Percentiles rank a stretch among this genome's conserved stretches.
Evolutionary conservation across 30 jellyfish, hydroid and myxozoan species (phyloP).

Genomic region (Aurelia aurita): DNA sequence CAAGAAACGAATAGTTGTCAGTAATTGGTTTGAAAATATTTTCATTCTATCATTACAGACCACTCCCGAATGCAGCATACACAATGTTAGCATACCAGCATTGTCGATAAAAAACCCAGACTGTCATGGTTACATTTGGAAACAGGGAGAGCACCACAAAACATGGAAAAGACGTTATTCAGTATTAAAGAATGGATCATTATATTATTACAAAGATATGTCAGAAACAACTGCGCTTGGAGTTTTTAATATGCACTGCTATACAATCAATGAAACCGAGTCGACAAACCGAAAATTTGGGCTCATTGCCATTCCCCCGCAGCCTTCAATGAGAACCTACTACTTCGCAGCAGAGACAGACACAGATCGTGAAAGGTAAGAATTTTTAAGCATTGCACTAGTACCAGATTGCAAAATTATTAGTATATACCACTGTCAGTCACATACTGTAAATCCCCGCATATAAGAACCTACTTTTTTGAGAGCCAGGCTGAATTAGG

Average conservation of each 20-base stretch:
- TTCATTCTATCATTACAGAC: not conserved
- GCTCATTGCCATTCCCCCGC: constrained; percentile 90
- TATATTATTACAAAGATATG: constrained; percentile 92
- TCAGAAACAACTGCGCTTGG: constrained; percentile 93
- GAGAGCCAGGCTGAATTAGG: no score
- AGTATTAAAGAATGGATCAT: constrained; percentile 87
- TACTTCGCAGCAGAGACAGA: constrained; percentile 88
- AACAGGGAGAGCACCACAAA: constrained; percentile 90
- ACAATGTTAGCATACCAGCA: constrained; percentile 97
- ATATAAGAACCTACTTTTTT: no score
- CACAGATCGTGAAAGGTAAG: constrained; percentile 81
- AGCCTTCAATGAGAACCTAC: constrained; percentile 73
- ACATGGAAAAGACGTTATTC: constrained; percentile 93
- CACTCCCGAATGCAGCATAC: constrained; percentile 88
- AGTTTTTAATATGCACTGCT: constrained; percentile 81
- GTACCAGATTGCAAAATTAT: no score
- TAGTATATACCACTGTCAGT: no score
- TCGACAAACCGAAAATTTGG: constrained; percentile 51
- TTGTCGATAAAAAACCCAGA: constrained; percentile 93
- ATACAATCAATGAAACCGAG: constrained; percentile 59
- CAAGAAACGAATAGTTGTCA: not conserved
- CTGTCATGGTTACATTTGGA: constrained; percentile 95
- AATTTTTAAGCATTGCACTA: no score
- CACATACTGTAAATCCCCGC: no score
- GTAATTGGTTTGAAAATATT: not conserved